Base-by-base conservation (phyloP, 2,888 invertebrate genomes). In the Tetragonisca angustula region DNA sequence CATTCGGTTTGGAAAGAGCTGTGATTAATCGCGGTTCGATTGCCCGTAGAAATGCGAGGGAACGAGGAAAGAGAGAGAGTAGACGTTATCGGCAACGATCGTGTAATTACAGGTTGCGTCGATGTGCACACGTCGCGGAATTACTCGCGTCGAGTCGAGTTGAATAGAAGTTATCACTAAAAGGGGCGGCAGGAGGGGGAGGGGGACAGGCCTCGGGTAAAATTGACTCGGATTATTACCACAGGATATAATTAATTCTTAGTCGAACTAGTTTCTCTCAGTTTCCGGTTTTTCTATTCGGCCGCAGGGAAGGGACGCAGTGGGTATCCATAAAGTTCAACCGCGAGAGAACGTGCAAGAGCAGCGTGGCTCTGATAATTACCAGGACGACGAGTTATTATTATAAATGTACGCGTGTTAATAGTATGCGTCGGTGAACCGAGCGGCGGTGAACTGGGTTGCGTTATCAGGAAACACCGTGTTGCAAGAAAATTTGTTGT, bases 401-500 rank as follows among this genome's bases (percentile, higher is more conserved):
- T 67, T 75, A 67, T 5, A 54, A 70, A 43, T 43, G 43, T 64
- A 70, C 67, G 52, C 49, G 68, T 59, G 77, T 71, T 59, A 36
- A 71, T 24, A n/a, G 24, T 65, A 27, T 50, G 32, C 50, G 65
- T 61, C 77, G 64, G 54, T 27, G 74, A 69, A 32, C 50, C 52
- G 27, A 13, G 19, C 43, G 0, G 9, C 70, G 70, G 32, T 36
- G 54, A 52, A 52, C 61, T 54, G 24, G 54, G 75, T 85, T 85
- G 75, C 85, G 85, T 69, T 85, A 78, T 85, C 74, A 74, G 67
- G 76, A 72, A 78, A 76, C 75, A 68, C 43, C 43, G 52, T 72
- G 77, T 71, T 72, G 85, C 72, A 76, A 85, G 85, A 73, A 81
- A 85, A 81, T 78, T 75, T 36, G 59, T 71, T 64, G 74, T 61